Conservation (phyloP, 2,888 invertebrate genomes). For the Campopleginae sp. region DNA sequence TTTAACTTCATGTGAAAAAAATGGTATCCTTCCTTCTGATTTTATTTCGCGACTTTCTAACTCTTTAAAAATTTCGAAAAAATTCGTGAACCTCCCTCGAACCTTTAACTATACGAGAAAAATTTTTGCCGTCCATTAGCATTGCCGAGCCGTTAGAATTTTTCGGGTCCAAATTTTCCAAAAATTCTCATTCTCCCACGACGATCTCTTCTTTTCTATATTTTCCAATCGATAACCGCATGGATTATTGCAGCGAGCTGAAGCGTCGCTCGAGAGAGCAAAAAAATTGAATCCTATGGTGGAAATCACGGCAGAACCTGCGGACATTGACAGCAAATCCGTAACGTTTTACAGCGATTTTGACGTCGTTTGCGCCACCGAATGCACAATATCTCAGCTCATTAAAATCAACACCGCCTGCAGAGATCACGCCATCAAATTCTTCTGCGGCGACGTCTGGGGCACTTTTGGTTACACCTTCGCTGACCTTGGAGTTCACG, state of each 20-base stretch:
- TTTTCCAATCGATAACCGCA: not conserved
- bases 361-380: slow-evolving; percentile 93
- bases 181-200: not conserved
- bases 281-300: slow-evolving; percentile 97
- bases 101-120: no score
- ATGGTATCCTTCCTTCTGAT: no score
- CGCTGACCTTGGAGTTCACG: slow-evolving; percentile 94
- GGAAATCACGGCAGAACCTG: slow-evolving; percentile 89
- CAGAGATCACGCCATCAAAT: slow-evolving; percentile 90
- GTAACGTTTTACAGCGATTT: slow-evolving; percentile 90
- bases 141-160: no score
- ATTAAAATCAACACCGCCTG: slow-evolving; percentile 91
- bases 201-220: not conserved
- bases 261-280: slow-evolving; percentile 91
- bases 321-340: slow-evolving; percentile 88
- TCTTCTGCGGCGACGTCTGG: slow-evolving; percentile 96
- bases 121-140: no score
- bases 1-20: no score
- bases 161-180: no score
- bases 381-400: slow-evolving; percentile 89
- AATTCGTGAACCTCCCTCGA: no score
- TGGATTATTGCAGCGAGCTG: slow-evolving; percentile 88
- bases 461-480: slow-evolving; percentile 97
- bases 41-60: no score
- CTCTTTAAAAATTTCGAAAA: no score